phyloP scores from a whole-genome alignment of 2,888 invertebrate genomes.

The Diplolepis rosae region DNA sequence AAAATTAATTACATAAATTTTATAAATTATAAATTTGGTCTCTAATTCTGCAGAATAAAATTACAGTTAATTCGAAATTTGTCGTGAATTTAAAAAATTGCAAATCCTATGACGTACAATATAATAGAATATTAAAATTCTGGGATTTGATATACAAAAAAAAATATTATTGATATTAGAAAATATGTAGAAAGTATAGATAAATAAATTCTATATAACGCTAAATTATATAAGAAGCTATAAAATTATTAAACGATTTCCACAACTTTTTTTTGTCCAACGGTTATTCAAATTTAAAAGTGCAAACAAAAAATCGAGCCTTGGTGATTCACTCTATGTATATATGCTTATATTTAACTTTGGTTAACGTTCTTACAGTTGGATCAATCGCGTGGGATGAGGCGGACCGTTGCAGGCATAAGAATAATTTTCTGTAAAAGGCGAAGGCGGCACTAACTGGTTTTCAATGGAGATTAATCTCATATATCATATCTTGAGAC shows the following conservation, averaged over 20 bases:
- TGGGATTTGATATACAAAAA: no score
- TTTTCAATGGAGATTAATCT: slow-evolving; percentile 1
- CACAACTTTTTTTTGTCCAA: neutral
- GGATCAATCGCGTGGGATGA: slow-evolving; percentile 14
- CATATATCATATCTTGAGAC: neutral
- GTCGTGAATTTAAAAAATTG: no score
- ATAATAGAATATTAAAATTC: no score
- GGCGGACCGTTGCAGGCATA: neutral
- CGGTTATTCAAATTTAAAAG: neutral
- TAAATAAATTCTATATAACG: no score
- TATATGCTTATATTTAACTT: neutral
- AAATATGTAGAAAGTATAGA: no score
- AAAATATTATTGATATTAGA: no score
- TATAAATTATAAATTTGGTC: no score
- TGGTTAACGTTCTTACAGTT: neutral
- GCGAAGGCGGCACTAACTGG: slow-evolving; percentile 9
- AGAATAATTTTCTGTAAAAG: slow-evolving; percentile 18
- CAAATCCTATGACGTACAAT: no score
- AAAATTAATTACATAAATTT: no score
- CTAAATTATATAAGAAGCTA: no score
- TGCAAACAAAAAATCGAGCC: neutral
- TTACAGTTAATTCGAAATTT: no score
- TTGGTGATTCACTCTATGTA: neutral
- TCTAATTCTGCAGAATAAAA: no score
- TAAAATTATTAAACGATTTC: neutral